phyloP scores from a whole-genome alignment of 2,797 vertebrate species.

The Lagorchestes hirsutus region DNA sequence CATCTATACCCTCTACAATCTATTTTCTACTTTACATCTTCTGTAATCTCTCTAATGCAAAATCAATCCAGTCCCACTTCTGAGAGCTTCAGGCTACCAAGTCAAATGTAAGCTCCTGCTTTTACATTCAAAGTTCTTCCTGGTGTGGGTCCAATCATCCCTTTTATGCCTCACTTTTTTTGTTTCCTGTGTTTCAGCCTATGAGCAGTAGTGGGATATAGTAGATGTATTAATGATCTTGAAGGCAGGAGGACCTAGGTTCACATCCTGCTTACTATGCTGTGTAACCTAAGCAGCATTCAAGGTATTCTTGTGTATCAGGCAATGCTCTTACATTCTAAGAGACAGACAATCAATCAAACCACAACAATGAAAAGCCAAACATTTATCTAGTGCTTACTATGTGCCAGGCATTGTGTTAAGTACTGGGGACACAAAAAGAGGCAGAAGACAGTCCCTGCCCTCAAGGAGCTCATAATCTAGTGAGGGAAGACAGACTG shows the following conservation, averaged over 20 bases:
- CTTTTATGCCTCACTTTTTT: background rate
- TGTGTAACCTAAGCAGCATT: no score
- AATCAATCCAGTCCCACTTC: background rate
- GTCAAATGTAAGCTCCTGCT: no score
- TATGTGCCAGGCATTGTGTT: background rate
- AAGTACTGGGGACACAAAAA: background rate
- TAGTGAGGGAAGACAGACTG: no score
- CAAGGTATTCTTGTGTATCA: background rate
- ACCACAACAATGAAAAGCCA: background rate
- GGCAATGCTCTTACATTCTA: background rate
- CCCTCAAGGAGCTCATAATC: background rate
- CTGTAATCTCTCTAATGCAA: background rate
- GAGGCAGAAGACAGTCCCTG: background rate
- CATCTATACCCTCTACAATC: background rate
- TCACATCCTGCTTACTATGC: no score
- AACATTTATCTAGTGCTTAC: background rate
- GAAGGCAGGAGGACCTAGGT: background rate
- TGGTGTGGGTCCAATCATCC: background rate
- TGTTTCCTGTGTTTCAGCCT: background rate
- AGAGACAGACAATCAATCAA: background rate
- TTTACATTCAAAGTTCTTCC: background rate
- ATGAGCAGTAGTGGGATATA: background rate
- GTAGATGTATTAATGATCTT: background rate
- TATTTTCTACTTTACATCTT: background rate
- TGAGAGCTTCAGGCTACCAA: background rate